These are phyloP conservation scores for Rhinoderma darwinii DNA, from an alignment of 2,113 vertebrate species.

Conservation along the genomic window DNA sequence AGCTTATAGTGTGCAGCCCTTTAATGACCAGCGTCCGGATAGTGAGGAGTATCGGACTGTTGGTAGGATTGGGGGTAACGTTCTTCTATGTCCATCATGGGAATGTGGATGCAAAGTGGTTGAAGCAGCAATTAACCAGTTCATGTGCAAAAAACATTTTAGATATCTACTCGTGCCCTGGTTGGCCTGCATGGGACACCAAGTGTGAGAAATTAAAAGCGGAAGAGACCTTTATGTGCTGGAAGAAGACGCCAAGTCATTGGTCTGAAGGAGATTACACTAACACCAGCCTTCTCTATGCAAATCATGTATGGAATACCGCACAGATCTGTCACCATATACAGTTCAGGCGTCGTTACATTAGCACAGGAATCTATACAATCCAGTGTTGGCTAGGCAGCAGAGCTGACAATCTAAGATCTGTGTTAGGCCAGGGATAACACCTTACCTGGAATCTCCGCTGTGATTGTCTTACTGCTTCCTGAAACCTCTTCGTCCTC, in stretches of 20 bases:
- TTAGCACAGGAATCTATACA: not conserved
- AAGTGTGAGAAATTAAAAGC: not conserved
- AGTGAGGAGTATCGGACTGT: too few relatives aligned
- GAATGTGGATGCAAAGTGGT: slow-evolving; percentile 31
- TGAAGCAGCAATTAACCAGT: slow-evolving; percentile 18
- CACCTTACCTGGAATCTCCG: slow-evolving; percentile 95
- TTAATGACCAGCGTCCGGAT: too few relatives aligned
- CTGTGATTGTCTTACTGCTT: slow-evolving; percentile 96
- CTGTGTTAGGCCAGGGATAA: not conserved
- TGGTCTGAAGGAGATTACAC: not conserved
- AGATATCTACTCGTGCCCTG: not conserved
- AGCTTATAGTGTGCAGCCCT: too few relatives aligned
- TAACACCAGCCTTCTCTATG: not conserved
- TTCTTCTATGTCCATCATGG: not conserved
- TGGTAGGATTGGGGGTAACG: too few relatives aligned
- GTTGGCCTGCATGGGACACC: not conserved
- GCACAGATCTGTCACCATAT: not conserved
- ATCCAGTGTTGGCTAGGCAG: not conserved
- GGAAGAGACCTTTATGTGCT: too few relatives aligned
- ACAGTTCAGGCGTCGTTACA: not conserved
- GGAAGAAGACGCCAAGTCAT: not conserved
- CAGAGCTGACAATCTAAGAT: slow-evolving; percentile 59
- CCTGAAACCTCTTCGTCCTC: slow-evolving; percentile 88
- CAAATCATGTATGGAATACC: not conserved
- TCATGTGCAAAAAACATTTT: not conserved